Base-by-base conservation (phyloP, 2,113 vertebrate genomes). In the Hiodon alosoides region DNA sequence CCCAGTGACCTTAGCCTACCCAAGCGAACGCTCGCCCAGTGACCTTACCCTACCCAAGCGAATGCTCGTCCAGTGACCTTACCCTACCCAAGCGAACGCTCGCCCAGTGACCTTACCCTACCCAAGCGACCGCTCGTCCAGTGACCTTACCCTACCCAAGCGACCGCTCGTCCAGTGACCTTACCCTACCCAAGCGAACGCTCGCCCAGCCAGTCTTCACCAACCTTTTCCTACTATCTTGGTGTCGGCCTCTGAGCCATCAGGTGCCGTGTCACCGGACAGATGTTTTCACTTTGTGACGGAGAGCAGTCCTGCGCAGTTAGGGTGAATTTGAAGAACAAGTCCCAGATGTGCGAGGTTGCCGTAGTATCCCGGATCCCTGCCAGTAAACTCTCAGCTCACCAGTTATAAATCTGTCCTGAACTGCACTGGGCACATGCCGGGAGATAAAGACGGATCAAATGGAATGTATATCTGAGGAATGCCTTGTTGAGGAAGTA, bases 301-400 rank as follows among this genome's bases (percentile, higher is more conserved):
- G 31, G 31, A 31, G 31, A 31, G 31, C 31, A 31, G 31, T 31
- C 31, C 54, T 57, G 48, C 50, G 46, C 65, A 75, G 68, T 48
- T 53, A 52, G 31, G 9, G 50, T 57, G 14, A 57, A 14, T 7
- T 51, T 6, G 17, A 62, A 58, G 47, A 71, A 65, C 54, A 59
- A 47, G 46, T 59, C 17, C 60, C 75, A 76, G 75, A 72, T 76
- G 75, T 72, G 53, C 16, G 8, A 62, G 51, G 17, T 51, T 55
- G 60, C 13, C 4, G 54, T 57, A 54, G n/a, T 31, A 8, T 52
- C 9, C 53, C 31, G 62, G 69, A 67, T 57, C 31, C 11, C 6
- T 13, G 17, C 47, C 53, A 50, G 48, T n/a, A 67, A 57, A 4
- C 46, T 4, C 31, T 64, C 7, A 51, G 59, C 48, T 62, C 48